Evolutionary conservation across 2,113 vertebrate genomes (phyloP).

Genomic region (Hippolais icterina): DNA sequence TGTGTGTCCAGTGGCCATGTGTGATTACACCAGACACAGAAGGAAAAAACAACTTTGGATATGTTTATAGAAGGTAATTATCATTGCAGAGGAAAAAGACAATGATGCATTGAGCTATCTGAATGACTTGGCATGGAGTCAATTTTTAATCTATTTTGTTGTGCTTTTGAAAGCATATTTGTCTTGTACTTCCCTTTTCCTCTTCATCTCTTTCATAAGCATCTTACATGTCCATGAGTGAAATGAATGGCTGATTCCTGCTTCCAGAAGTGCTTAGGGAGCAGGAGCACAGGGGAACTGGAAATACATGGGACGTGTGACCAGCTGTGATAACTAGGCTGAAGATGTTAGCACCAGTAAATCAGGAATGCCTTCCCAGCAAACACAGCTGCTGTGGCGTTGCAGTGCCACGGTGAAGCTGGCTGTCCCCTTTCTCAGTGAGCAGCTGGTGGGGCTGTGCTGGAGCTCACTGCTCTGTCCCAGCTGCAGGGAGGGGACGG

Average conservation of each 20-base stretch:
- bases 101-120: slow-evolving; percentile 17
- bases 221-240: not conserved
- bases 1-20: not conserved
- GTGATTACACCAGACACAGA: slow-evolving; percentile 8
- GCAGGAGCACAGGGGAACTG: not conserved
- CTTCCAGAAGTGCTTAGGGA: not conserved
- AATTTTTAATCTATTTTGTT: not conserved
- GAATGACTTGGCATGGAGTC: slow-evolving; percentile 33
- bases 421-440: slow-evolving; percentile 55
- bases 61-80: slow-evolving; percentile 46
- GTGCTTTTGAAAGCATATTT: not conserved
- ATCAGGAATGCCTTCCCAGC: not conserved
- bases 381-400: slow-evolving; percentile 16
- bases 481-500: slow-evolving; percentile 32
- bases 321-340: not conserved
- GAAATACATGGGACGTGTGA: not conserved
- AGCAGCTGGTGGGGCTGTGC: slow-evolving; percentile 61
- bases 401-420: slow-evolving; percentile 16
- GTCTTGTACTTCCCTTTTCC: not conserved
- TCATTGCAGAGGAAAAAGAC: not conserved
- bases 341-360: not conserved
- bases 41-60: slow-evolving; percentile 55
- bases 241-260: not conserved
- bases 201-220: not conserved
- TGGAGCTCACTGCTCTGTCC: slow-evolving; percentile 45